Evolutionary conservation across 2,113 vertebrate species (phyloP), one percentile per base, ranked within the genome.

Genomic region (Puntigrus tetrazona): DNA sequence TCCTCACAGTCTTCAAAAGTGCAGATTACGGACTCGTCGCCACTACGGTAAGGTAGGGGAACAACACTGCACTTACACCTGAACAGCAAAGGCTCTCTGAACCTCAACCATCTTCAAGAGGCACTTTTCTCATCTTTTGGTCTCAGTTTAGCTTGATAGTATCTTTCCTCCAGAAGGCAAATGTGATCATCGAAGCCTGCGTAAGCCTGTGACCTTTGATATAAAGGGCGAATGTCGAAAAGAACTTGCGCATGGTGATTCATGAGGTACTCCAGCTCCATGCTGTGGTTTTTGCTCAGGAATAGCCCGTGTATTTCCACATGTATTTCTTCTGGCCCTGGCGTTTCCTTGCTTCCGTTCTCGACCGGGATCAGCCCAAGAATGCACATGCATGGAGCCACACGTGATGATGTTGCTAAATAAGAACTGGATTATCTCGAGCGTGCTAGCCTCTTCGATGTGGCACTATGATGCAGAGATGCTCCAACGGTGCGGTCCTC

Each of bases 91-190:
- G 78, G 78, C 43, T 86, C 88, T 85, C 75, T 31, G 74, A 87
- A 86, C 88, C 90, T 87, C 78, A 87, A 87, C 77, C 36, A 79
- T 91, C 90, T 90, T 83, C 91, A 88, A 79, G 93, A 95, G 94
- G 94, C 94, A 95, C 94, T 95, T 95, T 92, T 87, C 90, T 90
- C 88, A 91, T 88, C 83, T 92, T 92, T 91, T 82, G 84, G 83
- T 92, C 87, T 85, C 74, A 88, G 75, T 89, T 88, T 81, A 90
- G 87, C 86, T 50, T 88, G 86, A 85, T 87, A 86, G 86, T 85
- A 89, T 85, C 89, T 89, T 86, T 90, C 87, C 83, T 78, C 88
- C 84, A 84, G 69, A 0, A 65, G 87, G 89, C 85, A 85, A 55
- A 76, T 61, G 74, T 83, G 27, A 85, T 67, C 57, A 82, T 57